Conservation (phyloP, 2,113 vertebrate species). For the Choloepus hoffmanni region DNA sequence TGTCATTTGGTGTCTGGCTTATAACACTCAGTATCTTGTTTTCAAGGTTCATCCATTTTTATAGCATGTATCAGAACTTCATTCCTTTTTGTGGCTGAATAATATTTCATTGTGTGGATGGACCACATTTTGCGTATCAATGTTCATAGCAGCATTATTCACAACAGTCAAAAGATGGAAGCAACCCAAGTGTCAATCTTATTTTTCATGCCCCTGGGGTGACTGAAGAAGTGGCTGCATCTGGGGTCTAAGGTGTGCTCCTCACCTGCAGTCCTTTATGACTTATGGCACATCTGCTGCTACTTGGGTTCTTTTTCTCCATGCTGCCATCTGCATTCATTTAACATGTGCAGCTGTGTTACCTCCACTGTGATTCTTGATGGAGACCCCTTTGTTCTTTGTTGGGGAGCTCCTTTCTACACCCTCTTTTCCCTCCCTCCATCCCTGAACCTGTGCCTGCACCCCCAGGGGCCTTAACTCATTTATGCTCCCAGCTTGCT, state of each 20-base stretch:
- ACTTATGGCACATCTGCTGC: rapidly evolving
- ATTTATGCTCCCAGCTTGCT: rapidly evolving
- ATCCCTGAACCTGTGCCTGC: no score
- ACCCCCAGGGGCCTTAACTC: rapidly evolving
- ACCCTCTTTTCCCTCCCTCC: rapidly evolving
- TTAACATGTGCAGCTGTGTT: no score
- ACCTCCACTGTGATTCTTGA: neutral
- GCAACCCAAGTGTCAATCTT: neutral
- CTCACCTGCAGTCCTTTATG: neutral
- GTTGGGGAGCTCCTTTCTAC: neutral
- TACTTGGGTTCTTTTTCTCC: neutral
- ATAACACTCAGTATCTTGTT: no score
- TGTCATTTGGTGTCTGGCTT: no score
- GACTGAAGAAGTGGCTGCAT: neutral
- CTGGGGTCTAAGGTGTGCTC: rapidly evolving
- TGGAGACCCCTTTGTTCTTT: no score
- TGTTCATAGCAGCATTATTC: no score
- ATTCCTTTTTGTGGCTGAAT: no score
- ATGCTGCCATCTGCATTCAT: neutral
- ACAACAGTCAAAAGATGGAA: no score
- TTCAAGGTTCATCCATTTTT: no score
- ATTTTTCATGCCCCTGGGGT: rapidly evolving
- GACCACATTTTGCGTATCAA: no score
- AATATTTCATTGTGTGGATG: no score
- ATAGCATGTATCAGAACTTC: no score